Evolutionary conservation across 1,140 invertebrate genomes (phyloP).

Genomic region (Polyergus mexicanus): DNA sequence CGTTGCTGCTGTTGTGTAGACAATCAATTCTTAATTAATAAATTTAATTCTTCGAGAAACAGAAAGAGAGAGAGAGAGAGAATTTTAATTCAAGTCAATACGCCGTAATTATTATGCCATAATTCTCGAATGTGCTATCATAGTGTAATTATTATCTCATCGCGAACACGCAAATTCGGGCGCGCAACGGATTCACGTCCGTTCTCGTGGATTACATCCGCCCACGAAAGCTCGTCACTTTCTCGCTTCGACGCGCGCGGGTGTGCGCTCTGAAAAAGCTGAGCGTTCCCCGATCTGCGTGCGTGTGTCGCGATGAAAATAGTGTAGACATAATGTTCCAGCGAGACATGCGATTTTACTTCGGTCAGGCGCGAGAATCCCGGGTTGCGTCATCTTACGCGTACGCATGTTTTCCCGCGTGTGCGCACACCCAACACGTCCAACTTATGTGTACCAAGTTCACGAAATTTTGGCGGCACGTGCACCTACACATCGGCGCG

Average conservation of each 20-base stretch:
- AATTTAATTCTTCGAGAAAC: not conserved
- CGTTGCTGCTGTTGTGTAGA: not conserved
- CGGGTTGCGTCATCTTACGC: not conserved
- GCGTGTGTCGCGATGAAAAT: slow-evolving; percentile 43
- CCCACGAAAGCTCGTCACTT: slow-evolving; percentile 28
- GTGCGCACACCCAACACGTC: not conserved
- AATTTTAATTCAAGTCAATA: not conserved
- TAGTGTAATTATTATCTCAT: not conserved
- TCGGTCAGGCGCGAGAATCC: slow-evolving; percentile 36
- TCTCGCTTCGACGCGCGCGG: slow-evolving; percentile 17
- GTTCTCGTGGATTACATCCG: not conserved
- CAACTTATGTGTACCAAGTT: slow-evolving; percentile 44
- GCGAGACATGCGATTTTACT: slow-evolving; percentile 26
- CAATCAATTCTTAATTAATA: not conserved
- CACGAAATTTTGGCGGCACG: slow-evolving; percentile 77
- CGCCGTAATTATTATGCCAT: not conserved
- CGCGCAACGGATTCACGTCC: not conserved
- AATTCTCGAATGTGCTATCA: no score
- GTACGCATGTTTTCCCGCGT: not conserved
- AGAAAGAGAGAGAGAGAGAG: no score
- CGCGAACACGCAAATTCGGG: not conserved
- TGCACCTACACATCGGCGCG: slow-evolving; percentile 75
- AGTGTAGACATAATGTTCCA: slow-evolving; percentile 42
- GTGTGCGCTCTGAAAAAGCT: slow-evolving; percentile 21
- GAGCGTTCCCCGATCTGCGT: slow-evolving; percentile 31